phyloP scores from a whole-genome alignment of 2,113 vertebrate species.

The Ictalurus punctatus region DNA sequence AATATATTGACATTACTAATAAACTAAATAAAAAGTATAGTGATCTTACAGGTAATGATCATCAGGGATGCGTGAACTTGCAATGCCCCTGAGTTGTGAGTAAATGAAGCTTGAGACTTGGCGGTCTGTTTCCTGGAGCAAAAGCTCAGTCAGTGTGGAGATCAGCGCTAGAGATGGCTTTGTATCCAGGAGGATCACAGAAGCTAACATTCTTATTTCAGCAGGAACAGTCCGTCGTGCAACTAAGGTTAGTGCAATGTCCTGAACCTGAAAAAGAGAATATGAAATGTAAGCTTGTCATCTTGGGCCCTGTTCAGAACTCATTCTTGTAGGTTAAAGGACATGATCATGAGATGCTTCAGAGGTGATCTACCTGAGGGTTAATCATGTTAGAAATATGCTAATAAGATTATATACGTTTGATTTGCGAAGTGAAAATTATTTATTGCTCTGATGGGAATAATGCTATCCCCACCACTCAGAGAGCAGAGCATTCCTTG shows the following conservation, averaged over 20 bases:
- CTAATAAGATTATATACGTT: background rate
- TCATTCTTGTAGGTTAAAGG: background rate
- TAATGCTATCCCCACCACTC: background rate
- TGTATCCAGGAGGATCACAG: conserved; percentile 77
- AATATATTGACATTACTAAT: background rate
- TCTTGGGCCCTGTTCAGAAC: background rate
- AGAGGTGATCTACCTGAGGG: background rate
- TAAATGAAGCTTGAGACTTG: conserved; percentile 80
- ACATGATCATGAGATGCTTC: background rate
- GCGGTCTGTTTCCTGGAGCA: conserved; percentile 73
- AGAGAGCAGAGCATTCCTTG: background rate
- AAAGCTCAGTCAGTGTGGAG: conserved; percentile 68
- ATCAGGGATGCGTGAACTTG: conserved; percentile 73
- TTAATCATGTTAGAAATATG: background rate
- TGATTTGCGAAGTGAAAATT: background rate
- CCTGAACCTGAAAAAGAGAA: conserved; percentile 75
- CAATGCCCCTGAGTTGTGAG: conserved; percentile 73
- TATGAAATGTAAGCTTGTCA: background rate
- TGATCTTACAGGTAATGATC: conserved; percentile 75
- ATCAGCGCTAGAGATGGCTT: conserved; percentile 76
- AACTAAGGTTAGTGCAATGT: conserved; percentile 72
- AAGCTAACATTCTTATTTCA: conserved; percentile 76
- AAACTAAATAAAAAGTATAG: background rate
- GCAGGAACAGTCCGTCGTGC: conserved; percentile 65
- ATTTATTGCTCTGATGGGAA: background rate